Evolutionary conservation across 2,888 invertebrate genomes (phyloP), one percentile per base, ranked within the genome.

Genomic region (Myopa tessellatipennis): DNA sequence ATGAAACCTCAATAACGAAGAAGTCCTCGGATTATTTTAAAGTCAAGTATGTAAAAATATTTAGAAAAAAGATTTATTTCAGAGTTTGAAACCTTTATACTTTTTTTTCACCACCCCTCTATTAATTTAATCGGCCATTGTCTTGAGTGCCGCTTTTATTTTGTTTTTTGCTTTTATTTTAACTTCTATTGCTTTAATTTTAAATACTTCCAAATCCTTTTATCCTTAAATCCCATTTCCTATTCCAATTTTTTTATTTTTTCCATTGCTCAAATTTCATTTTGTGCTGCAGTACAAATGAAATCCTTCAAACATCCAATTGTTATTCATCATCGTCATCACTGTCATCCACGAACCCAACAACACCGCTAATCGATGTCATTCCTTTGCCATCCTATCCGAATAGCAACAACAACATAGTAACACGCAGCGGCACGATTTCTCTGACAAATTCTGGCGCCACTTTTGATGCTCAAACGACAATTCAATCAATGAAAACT

Each of bases 21-120:
- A 87, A 87, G 58, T 84, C 87, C 34, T 84, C 87, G 4, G 88
- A 86, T 71, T 85, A 82, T 79, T 85, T 85, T 75, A 85, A 85
- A 84, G 82, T 83, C 82, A 85, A 84, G 86, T 86, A 78, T 85
- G 85, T 85, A 36, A 4, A 65, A 65, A 26, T 26, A 26, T 26
- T 26, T 26, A 26, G 26, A 26, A 45, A 45, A 10, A 6, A 45
- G 0, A 6, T 45, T 45, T 12, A 14, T 55, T 16, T 12, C 55
- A 55, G n/a, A 10, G 14, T 2, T 55, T 55, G 5, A 8, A n/a
- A 4, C 5, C 55, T 55, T 6, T n/a, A 14, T n/a, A n/a, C 55
- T 74, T 74, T 76, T 34, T 77, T 77, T 71, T 52, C 70, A 55
- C 34, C 14, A 34, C 40, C 12, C 52, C 45, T 6, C 45, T 70